Percentiles rank a stretch among this genome's conserved stretches.
Evolutionary conservation across 2,113 vertebrate genomes (phyloP).

Genomic region (Mugil cephalus): DNA sequence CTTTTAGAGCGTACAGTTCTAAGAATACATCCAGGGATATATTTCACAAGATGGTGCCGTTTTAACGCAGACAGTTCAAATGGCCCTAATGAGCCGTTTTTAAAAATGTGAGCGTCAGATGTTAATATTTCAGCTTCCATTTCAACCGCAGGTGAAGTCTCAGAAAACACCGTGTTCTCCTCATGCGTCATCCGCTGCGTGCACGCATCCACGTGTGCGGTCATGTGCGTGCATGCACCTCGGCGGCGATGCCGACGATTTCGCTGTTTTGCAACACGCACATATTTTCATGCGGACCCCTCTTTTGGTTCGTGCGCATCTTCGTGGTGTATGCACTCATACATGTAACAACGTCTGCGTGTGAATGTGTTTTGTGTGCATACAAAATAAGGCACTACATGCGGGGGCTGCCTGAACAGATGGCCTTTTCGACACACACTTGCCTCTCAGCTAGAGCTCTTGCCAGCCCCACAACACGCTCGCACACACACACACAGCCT

Average conservation of each 20-base stretch:
- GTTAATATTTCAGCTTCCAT: not conserved
- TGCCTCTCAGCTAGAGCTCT: constrained; percentile 51
- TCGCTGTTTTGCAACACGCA: constrained; percentile 2
- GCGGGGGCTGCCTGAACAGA: constrained; percentile 65
- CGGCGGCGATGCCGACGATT: not conserved
- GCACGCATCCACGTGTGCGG: not conserved
- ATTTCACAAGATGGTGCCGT: no score
- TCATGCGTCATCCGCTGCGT: constrained; percentile 41
- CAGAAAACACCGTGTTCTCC: constrained; percentile 2
- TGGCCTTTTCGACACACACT: constrained; percentile 72
- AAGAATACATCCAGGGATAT: no score
- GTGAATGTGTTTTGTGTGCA: constrained; percentile 15
- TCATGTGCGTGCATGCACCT: not conserved
- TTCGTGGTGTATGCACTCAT: constrained; percentile 22
- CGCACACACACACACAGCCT: constrained; percentile 29
- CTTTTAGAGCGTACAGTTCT: no score
- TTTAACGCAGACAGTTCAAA: no score
- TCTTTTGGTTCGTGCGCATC: not conserved
- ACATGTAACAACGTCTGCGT: constrained; percentile 11
- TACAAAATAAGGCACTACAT: constrained; percentile 46
- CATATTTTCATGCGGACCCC: not conserved
- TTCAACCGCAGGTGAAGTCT: constrained; percentile 6
- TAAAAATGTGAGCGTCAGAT: no score
- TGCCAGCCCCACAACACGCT: constrained; percentile 47
- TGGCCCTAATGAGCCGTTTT: no score